These are phyloP conservation scores for Mayetiola destructor DNA, from an alignment of 2,888 invertebrate genomes.

Conservation along the genomic window DNA sequence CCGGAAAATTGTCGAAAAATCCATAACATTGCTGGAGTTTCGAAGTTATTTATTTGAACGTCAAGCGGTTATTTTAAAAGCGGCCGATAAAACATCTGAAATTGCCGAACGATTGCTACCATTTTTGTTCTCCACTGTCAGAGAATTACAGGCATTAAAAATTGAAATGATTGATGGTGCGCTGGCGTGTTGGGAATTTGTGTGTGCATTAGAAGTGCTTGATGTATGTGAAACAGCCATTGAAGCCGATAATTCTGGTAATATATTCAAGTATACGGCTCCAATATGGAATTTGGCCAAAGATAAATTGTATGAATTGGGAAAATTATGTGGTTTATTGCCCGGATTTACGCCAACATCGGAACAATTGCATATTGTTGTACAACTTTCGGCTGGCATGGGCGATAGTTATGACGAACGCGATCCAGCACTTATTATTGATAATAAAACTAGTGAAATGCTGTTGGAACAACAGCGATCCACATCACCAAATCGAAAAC, in stretches of 20 bases:
- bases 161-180: constrained; percentile 69
- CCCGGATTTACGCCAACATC: constrained; percentile 70
- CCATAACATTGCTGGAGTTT: constrained; percentile 69
- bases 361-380: constrained; percentile 78
- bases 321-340: constrained; percentile 78
- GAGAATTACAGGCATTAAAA: constrained; percentile 70
- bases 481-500: constrained; percentile 36
- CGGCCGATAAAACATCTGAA: constrained; percentile 65
- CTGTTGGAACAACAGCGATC: constrained; percentile 27
- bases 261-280: constrained; percentile 73
- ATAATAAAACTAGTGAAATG: background rate
- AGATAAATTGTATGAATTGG: constrained; percentile 61
- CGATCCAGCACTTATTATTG: background rate
- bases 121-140: constrained; percentile 77
- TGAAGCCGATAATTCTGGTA: constrained; percentile 50
- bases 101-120: constrained; percentile 76
- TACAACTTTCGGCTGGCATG: constrained; percentile 82
- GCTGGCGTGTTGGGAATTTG: constrained; percentile 81
- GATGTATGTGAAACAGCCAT: constrained; percentile 60
- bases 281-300: constrained; percentile 77
- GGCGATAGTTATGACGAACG: constrained; percentile 45
- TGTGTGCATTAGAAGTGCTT: constrained; percentile 79
- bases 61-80: constrained; percentile 72
- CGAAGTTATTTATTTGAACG: constrained; percentile 86
- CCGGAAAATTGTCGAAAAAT: constrained; percentile 26